Base-by-base conservation (phyloP, 2,797 vertebrate species). In the Takifugu rubripes region DNA sequence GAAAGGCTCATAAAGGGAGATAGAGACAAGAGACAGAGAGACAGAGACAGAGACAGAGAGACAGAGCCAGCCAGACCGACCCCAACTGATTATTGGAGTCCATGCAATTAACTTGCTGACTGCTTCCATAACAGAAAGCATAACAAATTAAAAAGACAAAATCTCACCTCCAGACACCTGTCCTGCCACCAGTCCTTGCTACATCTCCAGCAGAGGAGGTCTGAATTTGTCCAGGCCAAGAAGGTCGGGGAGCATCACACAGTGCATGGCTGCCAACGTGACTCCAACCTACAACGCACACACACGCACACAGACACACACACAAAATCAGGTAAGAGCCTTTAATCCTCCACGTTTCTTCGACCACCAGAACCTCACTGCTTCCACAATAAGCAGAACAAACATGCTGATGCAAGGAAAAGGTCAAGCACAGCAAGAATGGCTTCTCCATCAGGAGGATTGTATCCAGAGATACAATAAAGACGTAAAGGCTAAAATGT, bases 181-280 rank as follows among this genome's bases (percentile, higher is more conserved):
- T 99, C 97, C 76, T 98, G 97, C 97, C 97, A 98, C 11, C 96
- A n/a, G n/a, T 79, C 0, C 94, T 92, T 0, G 96, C 96, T 75
- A 74, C 96, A 98, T 99, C 87, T 98, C 97, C 66, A 99, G 90
- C 3, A 99, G 92, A 0, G 97, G 97, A 2, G 97, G 96, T 47
- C 94, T 77, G 77, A 96, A 98, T 6, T 93, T 95, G 10, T 97
- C 95, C 72, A 94, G 70, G 5, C 97, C 97, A 54, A 98, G 82
- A 6, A 98, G 89, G 76, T 99, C 96, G 0, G 97, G 96, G 1
- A 98, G 92, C 97, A 98, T 99, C 9, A 98, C 96, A 0, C 97
- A 98, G 67, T 99, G 97, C 97, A 99, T 97, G 1, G 96, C 97
- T 1, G 97, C 96, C 40, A 99, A 81, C 89, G n/a, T 98, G 96